Evolutionary conservation across 2,797 vertebrate species (phyloP).

Genomic region (Lerista edwardsae): DNA sequence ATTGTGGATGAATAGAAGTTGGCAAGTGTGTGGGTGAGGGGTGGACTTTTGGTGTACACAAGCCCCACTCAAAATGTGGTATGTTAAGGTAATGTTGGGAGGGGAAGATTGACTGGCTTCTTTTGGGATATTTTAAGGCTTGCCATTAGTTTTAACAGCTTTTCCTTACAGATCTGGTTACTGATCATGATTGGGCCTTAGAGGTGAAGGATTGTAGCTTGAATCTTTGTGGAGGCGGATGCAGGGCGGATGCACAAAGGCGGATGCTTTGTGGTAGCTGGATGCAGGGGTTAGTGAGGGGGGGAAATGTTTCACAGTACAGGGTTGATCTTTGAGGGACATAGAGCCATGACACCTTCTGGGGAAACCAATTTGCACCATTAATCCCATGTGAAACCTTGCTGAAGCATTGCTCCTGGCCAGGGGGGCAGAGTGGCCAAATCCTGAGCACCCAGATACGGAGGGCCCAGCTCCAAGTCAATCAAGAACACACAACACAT

Average conservation of each 20-base stretch:
- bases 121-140: slow-evolving; percentile 26
- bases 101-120: not conserved
- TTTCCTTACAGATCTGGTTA: slow-evolving; percentile 19
- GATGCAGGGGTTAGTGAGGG: not conserved
- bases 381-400: not conserved
- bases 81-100: not conserved
- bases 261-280: no score
- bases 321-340: slow-evolving; percentile 8
- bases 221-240: not conserved
- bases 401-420: not conserved
- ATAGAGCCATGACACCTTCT: not conserved
- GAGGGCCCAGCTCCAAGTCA: slow-evolving; percentile 12
- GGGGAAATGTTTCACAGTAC: slow-evolving; percentile 15
- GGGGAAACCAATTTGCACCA: not conserved
- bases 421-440: not conserved
- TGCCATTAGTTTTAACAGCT: slow-evolving; percentile 8
- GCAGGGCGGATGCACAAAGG: no score
- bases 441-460: not conserved
- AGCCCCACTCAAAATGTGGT: not conserved
- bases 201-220: slow-evolving; percentile 28
- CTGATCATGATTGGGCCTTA: slow-evolving; percentile 23
- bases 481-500: not conserved
- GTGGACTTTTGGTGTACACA: slow-evolving; percentile 24
- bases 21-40: slow-evolving; percentile 32
- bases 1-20: slow-evolving; percentile 40